These are phyloP conservation scores for Orthosia gothica DNA, from an alignment of 2,888 invertebrate genomes.

Conservation along the genomic window DNA sequence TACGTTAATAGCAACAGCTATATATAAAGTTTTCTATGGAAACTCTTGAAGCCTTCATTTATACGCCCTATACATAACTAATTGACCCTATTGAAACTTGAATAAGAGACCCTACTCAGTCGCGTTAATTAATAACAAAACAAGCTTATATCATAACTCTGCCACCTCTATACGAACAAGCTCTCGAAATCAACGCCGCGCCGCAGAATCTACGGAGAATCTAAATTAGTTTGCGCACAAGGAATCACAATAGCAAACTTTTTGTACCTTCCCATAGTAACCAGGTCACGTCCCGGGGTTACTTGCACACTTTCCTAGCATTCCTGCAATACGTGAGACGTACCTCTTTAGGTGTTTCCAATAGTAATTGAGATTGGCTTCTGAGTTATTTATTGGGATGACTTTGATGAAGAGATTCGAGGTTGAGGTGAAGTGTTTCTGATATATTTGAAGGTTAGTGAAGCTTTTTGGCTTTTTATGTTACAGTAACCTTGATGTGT, in stretches of 20 bases:
- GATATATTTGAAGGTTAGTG: background rate
- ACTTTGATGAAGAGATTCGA: constrained; percentile 23
- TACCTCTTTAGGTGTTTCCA: constrained; percentile 62
- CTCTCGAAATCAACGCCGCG: constrained; percentile 56
- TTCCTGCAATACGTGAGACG: constrained; percentile 76
- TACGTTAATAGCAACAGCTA: background rate
- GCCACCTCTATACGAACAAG: constrained; percentile 59
- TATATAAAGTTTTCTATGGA: background rate
- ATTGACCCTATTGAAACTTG: background rate
- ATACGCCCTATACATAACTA: background rate
- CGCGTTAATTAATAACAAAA: background rate
- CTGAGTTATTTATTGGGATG: constrained; percentile 50
- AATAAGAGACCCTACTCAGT: background rate
- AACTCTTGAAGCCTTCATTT: background rate
- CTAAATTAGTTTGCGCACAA: constrained; percentile 83
- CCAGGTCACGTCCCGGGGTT: constrained; percentile 79
- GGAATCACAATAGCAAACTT: constrained; percentile 82
- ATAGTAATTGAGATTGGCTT: constrained; percentile 49
- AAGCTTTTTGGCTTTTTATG: background rate
- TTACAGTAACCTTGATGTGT: background rate
- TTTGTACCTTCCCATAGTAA: constrained; percentile 76
- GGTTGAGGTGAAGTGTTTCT: background rate
- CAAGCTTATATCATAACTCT: background rate
- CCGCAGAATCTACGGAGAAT: constrained; percentile 83
- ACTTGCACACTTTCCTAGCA: constrained; percentile 84